Evolutionary conservation across 2,888 invertebrate genomes (phyloP).

Genomic region (Carabus problematicus): DNA sequence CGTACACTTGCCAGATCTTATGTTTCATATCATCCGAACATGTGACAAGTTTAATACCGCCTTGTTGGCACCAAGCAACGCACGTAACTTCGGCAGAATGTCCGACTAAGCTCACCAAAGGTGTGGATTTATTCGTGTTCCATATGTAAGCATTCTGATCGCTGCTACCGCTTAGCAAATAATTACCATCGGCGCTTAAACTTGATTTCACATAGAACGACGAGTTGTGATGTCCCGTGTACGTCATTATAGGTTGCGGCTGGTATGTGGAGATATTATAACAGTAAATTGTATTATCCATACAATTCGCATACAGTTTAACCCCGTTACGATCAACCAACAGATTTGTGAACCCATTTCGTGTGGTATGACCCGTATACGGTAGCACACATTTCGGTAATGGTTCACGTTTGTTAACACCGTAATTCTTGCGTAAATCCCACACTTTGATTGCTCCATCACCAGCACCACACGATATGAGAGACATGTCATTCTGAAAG

Average conservation of each 20-base stretch:
- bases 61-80: conserved; percentile 76
- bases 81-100: conserved; percentile 88
- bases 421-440: conserved; percentile 86
- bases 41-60: conserved; percentile 73
- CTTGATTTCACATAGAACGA: conserved; percentile 87
- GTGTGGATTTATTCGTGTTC: conserved; percentile 71
- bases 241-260: conserved; percentile 69
- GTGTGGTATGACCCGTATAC: conserved; percentile 74
- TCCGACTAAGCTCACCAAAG: conserved; percentile 74
- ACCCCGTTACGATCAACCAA: conserved; percentile 73
- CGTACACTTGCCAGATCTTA: conserved; percentile 76
- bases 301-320: conserved; percentile 83
- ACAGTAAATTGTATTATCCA: conserved; percentile 85
- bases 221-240: conserved; percentile 77
- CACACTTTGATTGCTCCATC: conserved; percentile 78
- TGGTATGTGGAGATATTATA: conserved; percentile 79
- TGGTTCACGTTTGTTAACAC: conserved; percentile 71
- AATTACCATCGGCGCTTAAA: conserved; percentile 80
- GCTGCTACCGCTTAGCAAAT: conserved; percentile 87
- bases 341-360: conserved; percentile 80
- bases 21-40: conserved; percentile 85
- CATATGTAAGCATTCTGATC: conserved; percentile 88
- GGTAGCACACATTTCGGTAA: conserved; percentile 75
- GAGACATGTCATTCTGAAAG: conserved; percentile 79
- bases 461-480: conserved; percentile 86